Conservation (phyloP, 2,888 invertebrate genomes). For the Standfussiana lucernea region DNA sequence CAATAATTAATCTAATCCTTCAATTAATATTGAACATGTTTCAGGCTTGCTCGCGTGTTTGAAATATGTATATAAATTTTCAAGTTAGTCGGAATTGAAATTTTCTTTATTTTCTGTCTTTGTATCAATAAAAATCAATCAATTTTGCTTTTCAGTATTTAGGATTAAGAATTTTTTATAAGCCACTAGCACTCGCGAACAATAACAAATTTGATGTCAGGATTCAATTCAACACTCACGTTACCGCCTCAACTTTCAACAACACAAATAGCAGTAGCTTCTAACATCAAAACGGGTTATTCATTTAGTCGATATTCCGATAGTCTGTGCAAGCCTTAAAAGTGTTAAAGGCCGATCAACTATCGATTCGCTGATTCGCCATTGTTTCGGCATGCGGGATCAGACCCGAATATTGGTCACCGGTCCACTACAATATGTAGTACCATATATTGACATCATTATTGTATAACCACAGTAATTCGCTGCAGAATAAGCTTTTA, state of each 20-base stretch:
- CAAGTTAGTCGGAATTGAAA: not conserved
- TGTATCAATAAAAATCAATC: not conserved
- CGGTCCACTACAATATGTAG: constrained; percentile 51
- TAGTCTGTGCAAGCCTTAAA: constrained; percentile 53
- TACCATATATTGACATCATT: constrained; percentile 34
- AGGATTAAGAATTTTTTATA: not conserved
- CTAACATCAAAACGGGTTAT: constrained; percentile 40
- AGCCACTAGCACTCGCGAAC: not conserved
- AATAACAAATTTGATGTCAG: not conserved
- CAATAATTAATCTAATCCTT: not conserved
- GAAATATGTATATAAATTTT: not conserved
- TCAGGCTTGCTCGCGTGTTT: not conserved
- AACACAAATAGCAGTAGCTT: constrained; percentile 20
- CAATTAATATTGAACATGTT: not conserved
- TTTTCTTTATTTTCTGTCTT: not conserved
- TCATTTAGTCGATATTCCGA: constrained; percentile 31
- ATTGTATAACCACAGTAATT: constrained; percentile 34
- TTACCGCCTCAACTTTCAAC: constrained; percentile 19
- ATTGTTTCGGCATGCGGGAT: constrained; percentile 63
- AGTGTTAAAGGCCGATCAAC: constrained; percentile 61
- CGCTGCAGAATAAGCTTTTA: constrained; percentile 23
- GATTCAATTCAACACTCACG: constrained; percentile 20
- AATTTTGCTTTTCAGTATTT: not conserved
- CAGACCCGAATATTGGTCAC: constrained; percentile 57
- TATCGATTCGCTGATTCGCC: constrained; percentile 61